Evolutionary conservation across 2,113 vertebrate genomes (phyloP).

Genomic region (Podarcis raffonei): DNA sequence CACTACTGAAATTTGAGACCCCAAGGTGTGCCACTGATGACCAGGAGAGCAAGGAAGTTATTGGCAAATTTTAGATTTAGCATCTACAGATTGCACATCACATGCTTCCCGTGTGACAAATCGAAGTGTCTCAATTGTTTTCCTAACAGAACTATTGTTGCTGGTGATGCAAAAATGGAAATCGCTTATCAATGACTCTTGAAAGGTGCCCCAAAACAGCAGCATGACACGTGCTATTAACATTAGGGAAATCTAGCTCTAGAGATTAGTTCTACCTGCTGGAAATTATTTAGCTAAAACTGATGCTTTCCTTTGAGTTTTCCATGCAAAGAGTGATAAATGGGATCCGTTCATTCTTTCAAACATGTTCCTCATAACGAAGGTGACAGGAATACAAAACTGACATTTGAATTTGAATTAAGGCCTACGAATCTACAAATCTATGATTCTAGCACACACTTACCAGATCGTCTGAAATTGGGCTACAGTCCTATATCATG

Average conservation of each 20-base stretch:
- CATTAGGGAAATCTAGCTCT: background rate
- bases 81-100: background rate
- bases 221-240: background rate
- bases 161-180: background rate
- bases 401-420: background rate
- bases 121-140: background rate
- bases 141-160: background rate
- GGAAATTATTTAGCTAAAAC: background rate
- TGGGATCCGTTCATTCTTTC: background rate
- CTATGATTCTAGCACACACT: background rate
- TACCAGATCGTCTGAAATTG: background rate
- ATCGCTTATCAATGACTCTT: background rate
- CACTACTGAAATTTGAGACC: too few species aligned
- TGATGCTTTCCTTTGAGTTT: background rate
- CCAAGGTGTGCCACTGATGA: too few species aligned
- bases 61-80: too few species aligned
- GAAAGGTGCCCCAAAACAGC: background rate
- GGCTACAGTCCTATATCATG: background rate
- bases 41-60: background rate
- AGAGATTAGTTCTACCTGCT: background rate
- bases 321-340: background rate
- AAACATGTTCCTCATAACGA: background rate
- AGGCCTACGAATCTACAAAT: background rate
- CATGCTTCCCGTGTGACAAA: background rate
- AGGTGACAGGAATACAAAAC: background rate